A percentile compares a stretch with the other conserved stretches of the same genome.
Conservation (phyloP, 37 sponge, comb jelly and placozoan species). For the Chondrilla cf. caribensis region DNA sequence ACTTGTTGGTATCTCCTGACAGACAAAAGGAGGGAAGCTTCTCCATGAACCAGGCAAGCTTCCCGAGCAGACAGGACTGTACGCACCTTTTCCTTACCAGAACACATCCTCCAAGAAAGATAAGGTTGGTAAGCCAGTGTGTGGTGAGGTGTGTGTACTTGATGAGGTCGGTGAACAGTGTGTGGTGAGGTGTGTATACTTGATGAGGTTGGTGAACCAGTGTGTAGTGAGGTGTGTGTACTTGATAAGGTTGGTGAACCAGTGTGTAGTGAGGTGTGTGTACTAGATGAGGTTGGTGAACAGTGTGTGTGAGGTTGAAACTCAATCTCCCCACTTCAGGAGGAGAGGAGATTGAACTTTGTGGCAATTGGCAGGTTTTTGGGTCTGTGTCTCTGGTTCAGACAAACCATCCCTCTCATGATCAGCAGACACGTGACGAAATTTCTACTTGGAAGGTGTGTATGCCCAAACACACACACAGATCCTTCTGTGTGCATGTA, state of each 20-base stretch:
- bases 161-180: too few relatives aligned
- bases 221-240: too few relatives aligned
- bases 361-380: conserved; percentile 78
- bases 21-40: conserved; percentile 26
- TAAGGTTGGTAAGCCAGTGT: not conserved
- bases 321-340: not conserved
- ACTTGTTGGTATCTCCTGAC: too few relatives aligned
- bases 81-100: conserved; percentile 9
- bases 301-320: too few relatives aligned
- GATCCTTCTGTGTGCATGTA: not conserved
- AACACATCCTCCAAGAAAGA: not conserved
- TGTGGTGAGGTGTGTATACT: too few relatives aligned
- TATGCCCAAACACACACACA: not conserved
- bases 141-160: too few relatives aligned
- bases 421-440: conserved; percentile 90
- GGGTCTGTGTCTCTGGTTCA: conserved; percentile 83
- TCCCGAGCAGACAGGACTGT: conserved; percentile 39
- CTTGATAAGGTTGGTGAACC: too few relatives aligned
- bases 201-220: too few relatives aligned
- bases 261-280: too few relatives aligned
- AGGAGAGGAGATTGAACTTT: conserved; percentile 34
- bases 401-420: conserved; percentile 82
- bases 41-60: conserved; percentile 72
- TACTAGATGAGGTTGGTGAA: too few relatives aligned
- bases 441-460: conserved; percentile 75